Percentiles rank a stretch among this genome's conserved stretches.
These are phyloP conservation scores for Vulpes lagopus DNA, from an alignment of 2,113 vertebrate genomes.

Conservation along the genomic window DNA sequence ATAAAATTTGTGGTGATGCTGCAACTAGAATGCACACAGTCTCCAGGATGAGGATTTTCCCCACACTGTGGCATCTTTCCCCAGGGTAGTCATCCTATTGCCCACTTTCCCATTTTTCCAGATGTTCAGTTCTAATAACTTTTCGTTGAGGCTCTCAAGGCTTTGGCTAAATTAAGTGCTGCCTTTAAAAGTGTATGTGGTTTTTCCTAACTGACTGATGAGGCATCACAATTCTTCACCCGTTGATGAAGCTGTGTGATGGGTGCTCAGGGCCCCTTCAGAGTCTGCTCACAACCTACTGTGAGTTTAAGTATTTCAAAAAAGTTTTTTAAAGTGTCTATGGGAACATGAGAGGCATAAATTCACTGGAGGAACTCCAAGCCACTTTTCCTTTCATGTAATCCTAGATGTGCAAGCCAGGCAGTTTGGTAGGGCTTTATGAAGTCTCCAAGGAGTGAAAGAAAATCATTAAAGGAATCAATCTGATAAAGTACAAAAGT, in stretches of 20 bases:
- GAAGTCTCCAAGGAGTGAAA: not conserved
- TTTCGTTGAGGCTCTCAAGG: not conserved
- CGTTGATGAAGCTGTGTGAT: not conserved
- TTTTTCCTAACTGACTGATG: not conserved
- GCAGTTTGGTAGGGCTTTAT: conserved; percentile 6
- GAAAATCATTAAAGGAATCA: not conserved
- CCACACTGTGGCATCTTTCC: not conserved
- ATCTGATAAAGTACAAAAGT: not conserved
- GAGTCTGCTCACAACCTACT: not conserved
- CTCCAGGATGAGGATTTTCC: not conserved
- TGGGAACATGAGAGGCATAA: not conserved
- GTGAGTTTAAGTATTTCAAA: not conserved
- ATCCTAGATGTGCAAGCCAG: not conserved
- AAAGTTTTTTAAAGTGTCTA: not conserved
- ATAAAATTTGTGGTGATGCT: not conserved
- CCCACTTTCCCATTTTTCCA: not conserved
- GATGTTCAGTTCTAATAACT: not conserved
- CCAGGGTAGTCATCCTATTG: not conserved
- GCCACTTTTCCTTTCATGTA: not conserved
- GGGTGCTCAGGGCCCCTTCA: too few relatives aligned
- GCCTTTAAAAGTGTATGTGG: not conserved
- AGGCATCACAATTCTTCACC: not conserved
- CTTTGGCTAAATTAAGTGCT: not conserved
- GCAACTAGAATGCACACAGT: too few relatives aligned
- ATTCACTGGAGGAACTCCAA: not conserved